Percentiles rank a stretch among this genome's conserved stretches.
These are phyloP conservation scores for Anarrhichthys ocellatus DNA, from an alignment of 2,113 vertebrate genomes.

Conservation along the genomic window DNA sequence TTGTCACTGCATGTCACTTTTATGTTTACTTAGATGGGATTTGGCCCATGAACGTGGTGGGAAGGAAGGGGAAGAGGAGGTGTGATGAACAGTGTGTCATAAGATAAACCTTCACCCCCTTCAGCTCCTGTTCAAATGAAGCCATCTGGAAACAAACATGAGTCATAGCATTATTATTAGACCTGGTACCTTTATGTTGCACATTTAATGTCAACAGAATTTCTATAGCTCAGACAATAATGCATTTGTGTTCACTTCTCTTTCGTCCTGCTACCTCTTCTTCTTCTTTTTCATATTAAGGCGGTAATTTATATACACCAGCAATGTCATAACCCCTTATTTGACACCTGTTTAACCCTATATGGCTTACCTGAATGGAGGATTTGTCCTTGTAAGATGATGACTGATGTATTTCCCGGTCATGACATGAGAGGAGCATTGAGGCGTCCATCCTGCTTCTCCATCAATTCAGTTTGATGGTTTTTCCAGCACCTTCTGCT, in stretches of 20 bases:
- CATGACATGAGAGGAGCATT: neutral
- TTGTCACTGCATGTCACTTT: constrained; percentile 2
- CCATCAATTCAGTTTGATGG: neutral
- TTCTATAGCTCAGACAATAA: neutral
- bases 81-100: constrained; percentile 42
- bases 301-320: neutral
- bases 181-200: constrained; percentile 20
- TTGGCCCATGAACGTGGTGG: neutral
- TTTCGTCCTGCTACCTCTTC: neutral
- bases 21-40: constrained; percentile 28
- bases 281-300: neutral
- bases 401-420: neutral
- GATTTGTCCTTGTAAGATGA: constrained; percentile 11
- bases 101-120: constrained; percentile 42
- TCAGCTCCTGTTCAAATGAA: constrained; percentile 41
- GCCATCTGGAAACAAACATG: constrained; percentile 45
- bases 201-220: constrained; percentile 5
- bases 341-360: neutral
- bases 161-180: constrained; percentile 53
- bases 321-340: neutral
- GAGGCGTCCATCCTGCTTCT: neutral
- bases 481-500: neutral
- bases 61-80: constrained; percentile 27
- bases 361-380: neutral
- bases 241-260: neutral